Evolutionary conservation across 2,888 invertebrate genomes (phyloP).

Genomic region (Chelonus formosanus): DNA sequence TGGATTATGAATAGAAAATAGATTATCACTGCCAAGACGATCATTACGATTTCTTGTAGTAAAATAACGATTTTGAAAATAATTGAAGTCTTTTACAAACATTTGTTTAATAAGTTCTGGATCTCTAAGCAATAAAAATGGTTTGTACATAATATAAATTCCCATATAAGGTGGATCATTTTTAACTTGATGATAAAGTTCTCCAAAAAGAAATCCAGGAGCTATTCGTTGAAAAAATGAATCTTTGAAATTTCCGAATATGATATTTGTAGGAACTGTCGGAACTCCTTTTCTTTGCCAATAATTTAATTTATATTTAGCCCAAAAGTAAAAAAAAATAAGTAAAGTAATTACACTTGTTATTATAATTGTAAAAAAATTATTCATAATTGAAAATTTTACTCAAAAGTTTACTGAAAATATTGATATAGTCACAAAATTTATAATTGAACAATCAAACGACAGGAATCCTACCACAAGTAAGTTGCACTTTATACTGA

Average conservation of each 20-base stretch:
- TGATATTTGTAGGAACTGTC: slow-evolving; percentile 42
- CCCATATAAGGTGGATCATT: slow-evolving; percentile 57
- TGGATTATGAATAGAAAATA: slow-evolving; percentile 64
- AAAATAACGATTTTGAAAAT: slow-evolving; percentile 64
- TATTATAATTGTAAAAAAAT: background rate
- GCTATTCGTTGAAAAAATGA: slow-evolving; percentile 36
- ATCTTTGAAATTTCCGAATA: slow-evolving; percentile 50
- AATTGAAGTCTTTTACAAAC: slow-evolving; percentile 65
- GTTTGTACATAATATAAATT: slow-evolving; percentile 65
- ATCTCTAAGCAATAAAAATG: slow-evolving; percentile 63
- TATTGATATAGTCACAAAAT: no score
- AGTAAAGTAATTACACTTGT: slow-evolving; percentile 17
- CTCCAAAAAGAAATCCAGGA: slow-evolving; percentile 39
- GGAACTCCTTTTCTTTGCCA: slow-evolving; percentile 49
- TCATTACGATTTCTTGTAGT: slow-evolving; percentile 55
- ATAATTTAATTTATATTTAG: slow-evolving; percentile 46
- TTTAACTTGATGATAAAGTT: slow-evolving; percentile 39
- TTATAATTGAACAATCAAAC: no score
- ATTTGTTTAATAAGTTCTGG: slow-evolving; percentile 65
- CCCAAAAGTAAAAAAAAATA: slow-evolving; percentile 41
- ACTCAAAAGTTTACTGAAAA: no score
- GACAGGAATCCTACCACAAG: no score
- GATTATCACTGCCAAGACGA: slow-evolving; percentile 52
- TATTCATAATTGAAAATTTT: no score
- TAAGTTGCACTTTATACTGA: no score